Conservation (phyloP, 2,113 vertebrate species). For the Siniperca chuatsi region DNA sequence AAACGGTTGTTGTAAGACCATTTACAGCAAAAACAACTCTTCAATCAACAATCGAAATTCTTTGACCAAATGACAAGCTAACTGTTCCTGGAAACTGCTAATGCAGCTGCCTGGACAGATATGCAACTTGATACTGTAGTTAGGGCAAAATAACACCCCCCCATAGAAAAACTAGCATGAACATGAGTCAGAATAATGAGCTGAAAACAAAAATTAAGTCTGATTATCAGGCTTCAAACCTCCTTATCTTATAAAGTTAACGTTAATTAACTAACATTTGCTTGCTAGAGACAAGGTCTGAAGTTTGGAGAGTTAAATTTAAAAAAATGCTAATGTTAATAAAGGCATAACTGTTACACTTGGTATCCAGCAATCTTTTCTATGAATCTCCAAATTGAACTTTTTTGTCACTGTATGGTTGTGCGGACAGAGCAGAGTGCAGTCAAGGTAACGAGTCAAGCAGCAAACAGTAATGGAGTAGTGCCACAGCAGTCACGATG, state of each 20-base stretch:
- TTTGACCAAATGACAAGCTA: neutral
- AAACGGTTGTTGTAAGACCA: neutral
- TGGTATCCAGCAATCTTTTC: neutral
- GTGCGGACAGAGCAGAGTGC: neutral
- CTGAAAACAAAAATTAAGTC: too few relatives aligned
- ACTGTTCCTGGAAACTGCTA: neutral
- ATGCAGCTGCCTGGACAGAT: neutral
- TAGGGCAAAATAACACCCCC: neutral
- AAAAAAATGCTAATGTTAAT: too few relatives aligned
- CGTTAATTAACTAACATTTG: neutral
- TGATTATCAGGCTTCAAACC: too few relatives aligned
- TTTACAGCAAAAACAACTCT: neutral
- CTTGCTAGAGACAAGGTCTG: neutral
- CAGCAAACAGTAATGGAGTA: neutral
- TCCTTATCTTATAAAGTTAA: too few relatives aligned
- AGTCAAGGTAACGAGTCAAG: neutral
- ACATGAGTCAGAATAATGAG: neutral
- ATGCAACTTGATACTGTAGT: neutral
- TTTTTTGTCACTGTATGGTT: too few relatives aligned
- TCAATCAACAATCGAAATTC: neutral
- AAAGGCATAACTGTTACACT: too few relatives aligned
- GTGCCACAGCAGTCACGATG: too few relatives aligned
- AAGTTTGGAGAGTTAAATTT: neutral
- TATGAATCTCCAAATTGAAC: neutral
- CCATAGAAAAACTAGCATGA: neutral